These are phyloP conservation scores for Phrynocephalus forsythii DNA, from an alignment of 2,797 vertebrate genomes.

Conservation along the genomic window DNA sequence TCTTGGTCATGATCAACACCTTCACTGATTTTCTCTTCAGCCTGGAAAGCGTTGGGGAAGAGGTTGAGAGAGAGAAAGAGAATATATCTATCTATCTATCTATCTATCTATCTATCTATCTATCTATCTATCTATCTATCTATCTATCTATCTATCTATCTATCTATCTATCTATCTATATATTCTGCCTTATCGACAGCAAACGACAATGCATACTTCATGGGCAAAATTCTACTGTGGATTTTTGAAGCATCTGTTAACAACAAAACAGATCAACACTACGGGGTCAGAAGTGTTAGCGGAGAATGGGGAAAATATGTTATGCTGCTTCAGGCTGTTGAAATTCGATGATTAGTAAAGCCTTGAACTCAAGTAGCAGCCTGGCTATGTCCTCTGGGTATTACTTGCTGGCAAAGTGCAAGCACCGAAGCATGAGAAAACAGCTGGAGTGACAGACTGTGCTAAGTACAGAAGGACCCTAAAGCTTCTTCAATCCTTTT, in stretches of 20 bases:
- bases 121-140: too few species aligned
- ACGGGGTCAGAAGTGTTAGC: not conserved
- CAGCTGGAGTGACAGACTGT: not conserved
- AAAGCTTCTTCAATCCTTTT: not conserved
- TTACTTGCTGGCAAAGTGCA: not conserved
- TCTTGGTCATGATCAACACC: conserved; percentile 77
- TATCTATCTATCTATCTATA: too few species aligned
- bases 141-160: too few species aligned
- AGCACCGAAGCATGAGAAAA: not conserved
- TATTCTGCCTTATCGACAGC: not conserved
- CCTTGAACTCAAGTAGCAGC: not conserved
- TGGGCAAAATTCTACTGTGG: not conserved
- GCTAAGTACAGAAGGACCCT: not conserved
- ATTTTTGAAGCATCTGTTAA: not conserved
- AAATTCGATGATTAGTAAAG: not conserved
- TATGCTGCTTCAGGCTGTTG: not conserved
- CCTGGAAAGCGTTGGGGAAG: conserved; percentile 59
- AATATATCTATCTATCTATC: too few species aligned
- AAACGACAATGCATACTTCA: not conserved
- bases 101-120: too few species aligned
- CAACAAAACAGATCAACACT: not conserved
- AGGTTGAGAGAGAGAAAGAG: not conserved
- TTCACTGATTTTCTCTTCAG: conserved; percentile 74
- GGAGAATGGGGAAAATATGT: not conserved
- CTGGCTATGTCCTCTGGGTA: not conserved